Conservation (phyloP, 2,888 invertebrate genomes). For the Lasioglossum calceatum region DNA sequence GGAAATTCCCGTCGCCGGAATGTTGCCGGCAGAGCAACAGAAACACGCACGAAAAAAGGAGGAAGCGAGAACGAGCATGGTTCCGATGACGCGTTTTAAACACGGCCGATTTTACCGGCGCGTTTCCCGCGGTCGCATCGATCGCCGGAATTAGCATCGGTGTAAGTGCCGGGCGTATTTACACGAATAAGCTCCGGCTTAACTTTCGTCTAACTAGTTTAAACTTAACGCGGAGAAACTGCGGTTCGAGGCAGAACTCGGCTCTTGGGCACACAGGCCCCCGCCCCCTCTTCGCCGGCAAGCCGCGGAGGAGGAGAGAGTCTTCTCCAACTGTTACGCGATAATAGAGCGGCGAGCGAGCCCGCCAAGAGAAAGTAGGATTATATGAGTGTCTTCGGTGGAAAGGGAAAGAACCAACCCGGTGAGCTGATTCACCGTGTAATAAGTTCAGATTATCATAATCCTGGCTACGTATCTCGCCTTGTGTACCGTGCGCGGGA, state of each 20-base stretch:
- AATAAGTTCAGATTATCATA: slow-evolving; percentile 19
- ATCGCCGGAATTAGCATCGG: slow-evolving; percentile 65
- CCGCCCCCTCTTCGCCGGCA: neutral
- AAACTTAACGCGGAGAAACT: slow-evolving; percentile 70
- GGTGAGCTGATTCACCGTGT: slow-evolving; percentile 12
- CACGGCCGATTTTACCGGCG: neutral
- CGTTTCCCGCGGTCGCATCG: slow-evolving; percentile 45
- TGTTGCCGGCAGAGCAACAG: neutral
- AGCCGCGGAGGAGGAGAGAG: neutral
- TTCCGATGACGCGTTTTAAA: neutral
- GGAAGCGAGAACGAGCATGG: neutral
- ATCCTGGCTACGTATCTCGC: neutral
- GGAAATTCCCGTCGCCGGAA: neutral
- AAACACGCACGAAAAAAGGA: neutral
- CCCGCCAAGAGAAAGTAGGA: slow-evolving; percentile 26
- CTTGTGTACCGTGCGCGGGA: neutral
- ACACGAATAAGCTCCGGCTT: slow-evolving; percentile 69
- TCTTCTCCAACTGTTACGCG: slow-evolving; percentile 47
- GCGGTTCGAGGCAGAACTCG: slow-evolving; percentile 52
- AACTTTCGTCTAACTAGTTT: slow-evolving; percentile 74
- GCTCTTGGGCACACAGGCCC: slow-evolving; percentile 33
- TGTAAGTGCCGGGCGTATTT: slow-evolving; percentile 66
- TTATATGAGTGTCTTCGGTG: neutral
- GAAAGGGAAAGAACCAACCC: slow-evolving; percentile 7
- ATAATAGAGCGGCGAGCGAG: slow-evolving; percentile 50